These are phyloP conservation scores for Rhegmatorhina hoffmannsi DNA, from an alignment of 2,113 vertebrate genomes.

Conservation along the genomic window DNA sequence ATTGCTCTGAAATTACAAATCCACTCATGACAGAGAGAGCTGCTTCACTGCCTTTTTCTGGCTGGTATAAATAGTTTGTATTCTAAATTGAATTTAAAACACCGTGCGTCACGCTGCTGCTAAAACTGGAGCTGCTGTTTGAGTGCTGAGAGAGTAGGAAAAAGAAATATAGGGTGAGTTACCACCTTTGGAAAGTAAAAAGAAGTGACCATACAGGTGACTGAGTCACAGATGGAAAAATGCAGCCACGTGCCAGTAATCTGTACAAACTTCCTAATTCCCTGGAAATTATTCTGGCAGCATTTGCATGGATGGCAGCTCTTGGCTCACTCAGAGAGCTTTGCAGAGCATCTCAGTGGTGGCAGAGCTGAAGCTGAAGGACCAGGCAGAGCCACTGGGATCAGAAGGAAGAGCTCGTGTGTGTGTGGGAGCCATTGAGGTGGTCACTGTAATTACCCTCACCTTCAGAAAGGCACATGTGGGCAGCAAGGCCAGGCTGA, in stretches of 20 bases:
- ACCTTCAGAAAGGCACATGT: neutral
- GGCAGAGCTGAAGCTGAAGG: neutral
- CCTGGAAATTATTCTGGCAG: constrained; percentile 4
- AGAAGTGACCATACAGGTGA: constrained; percentile 2
- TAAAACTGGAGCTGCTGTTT: constrained; percentile 51
- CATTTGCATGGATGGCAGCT: neutral
- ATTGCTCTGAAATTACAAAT: constrained; percentile 61
- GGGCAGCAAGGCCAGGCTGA: rapidly evolving
- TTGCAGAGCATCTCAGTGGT: neutral
- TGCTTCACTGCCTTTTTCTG: constrained; percentile 58
- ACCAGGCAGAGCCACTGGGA: neutral
- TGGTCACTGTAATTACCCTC: neutral
- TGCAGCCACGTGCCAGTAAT: neutral
- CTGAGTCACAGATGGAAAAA: neutral
- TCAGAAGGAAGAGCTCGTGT: neutral
- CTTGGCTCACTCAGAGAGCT: neutral
- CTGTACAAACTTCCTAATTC: neutral
- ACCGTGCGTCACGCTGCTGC: constrained; percentile 59
- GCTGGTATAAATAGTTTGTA: constrained; percentile 68
- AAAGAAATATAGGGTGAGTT: neutral
- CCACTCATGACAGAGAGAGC: constrained; percentile 59
- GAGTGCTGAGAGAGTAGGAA: neutral
- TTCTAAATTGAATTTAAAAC: constrained; percentile 72
- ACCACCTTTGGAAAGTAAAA: neutral
- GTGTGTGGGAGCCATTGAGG: neutral